phyloP scores from a whole-genome alignment of 2,113 vertebrate species.

The Diphyllodes magnificus region DNA sequence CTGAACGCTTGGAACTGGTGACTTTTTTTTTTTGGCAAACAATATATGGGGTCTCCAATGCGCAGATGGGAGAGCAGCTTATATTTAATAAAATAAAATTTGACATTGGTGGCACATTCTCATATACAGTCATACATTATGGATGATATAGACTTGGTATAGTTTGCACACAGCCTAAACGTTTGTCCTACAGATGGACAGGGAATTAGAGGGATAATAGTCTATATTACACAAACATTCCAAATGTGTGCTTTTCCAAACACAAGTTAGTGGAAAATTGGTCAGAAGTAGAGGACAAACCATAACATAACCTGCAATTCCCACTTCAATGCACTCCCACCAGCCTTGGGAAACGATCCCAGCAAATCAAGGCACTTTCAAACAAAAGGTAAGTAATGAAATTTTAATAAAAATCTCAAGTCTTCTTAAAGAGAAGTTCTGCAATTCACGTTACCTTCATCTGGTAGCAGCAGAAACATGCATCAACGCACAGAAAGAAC shows the following conservation, averaged over 20 bases:
- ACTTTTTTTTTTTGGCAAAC: slow-evolving; percentile 32
- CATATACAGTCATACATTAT: slow-evolving; percentile 44
- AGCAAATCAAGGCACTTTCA: neutral
- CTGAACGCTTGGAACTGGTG: neutral
- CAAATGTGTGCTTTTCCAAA: neutral
- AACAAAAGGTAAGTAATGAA: accelerated
- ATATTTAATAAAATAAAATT: slow-evolving; percentile 62
- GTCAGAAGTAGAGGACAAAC: neutral
- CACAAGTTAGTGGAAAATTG: neutral
- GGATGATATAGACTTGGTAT: slow-evolving; percentile 32
- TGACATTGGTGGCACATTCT: slow-evolving; percentile 49
- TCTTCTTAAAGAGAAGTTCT: neutral
- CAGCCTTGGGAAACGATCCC: neutral
- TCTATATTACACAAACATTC: neutral
- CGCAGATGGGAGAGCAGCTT: slow-evolving; percentile 59
- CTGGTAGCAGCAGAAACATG: neutral
- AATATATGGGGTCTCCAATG: slow-evolving; percentile 28
- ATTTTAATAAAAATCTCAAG: neutral
- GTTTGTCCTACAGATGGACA: slow-evolving; percentile 48
- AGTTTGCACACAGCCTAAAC: slow-evolving; percentile 20
- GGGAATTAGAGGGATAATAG: slow-evolving; percentile 27
- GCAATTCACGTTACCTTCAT: neutral
- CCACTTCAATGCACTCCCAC: accelerated
- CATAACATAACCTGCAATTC: neutral
- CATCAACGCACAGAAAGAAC: neutral